Conservation (phyloP, 1,140 invertebrate species). For the Drosophila pseudoobscura region DNA sequence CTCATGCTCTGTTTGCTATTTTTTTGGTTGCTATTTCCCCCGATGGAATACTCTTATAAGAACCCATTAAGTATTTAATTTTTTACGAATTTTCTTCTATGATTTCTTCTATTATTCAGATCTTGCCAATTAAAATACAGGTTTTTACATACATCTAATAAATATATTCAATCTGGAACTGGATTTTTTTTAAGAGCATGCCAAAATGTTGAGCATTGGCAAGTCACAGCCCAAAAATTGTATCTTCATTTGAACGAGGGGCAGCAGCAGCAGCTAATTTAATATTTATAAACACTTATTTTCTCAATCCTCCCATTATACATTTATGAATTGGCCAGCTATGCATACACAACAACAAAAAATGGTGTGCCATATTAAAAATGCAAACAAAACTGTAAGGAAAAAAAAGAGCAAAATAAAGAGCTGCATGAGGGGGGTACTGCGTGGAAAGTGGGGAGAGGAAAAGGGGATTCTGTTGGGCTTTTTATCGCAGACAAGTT, state of each 20-base stretch:
- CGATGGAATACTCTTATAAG: background rate
- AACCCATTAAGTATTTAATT: background rate
- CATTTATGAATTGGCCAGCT: constrained; percentile 55
- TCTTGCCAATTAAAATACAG: constrained; percentile 17
- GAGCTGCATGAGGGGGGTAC: no score
- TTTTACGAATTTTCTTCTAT: constrained; percentile 2
- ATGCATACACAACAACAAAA: constrained; percentile 21
- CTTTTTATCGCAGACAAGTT: constrained; percentile 29
- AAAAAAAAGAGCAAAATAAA: background rate
- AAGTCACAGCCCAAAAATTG: constrained; percentile 29
- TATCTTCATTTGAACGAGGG: constrained; percentile 47
- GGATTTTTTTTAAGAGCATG: constrained; percentile 19
- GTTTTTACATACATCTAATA: background rate
- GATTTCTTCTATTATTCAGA: constrained; percentile 3
- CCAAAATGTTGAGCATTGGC: constrained; percentile 5
- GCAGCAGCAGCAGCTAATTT: constrained; percentile 45
- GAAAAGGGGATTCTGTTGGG: constrained; percentile 5
- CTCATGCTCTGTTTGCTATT: constrained; percentile 46
- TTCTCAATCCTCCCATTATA: constrained; percentile 22
- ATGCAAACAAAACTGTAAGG: constrained; percentile 63
- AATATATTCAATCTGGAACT: constrained; percentile 21
- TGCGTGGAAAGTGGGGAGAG: background rate
- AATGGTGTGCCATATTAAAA: constrained; percentile 61
- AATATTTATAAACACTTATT: constrained; percentile 70
- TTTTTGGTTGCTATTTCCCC: constrained; percentile 29